Evolutionary conservation across 2,888 invertebrate species (phyloP), one percentile per base, ranked within the genome.

Genomic region (Priocnemis perturbator): DNA sequence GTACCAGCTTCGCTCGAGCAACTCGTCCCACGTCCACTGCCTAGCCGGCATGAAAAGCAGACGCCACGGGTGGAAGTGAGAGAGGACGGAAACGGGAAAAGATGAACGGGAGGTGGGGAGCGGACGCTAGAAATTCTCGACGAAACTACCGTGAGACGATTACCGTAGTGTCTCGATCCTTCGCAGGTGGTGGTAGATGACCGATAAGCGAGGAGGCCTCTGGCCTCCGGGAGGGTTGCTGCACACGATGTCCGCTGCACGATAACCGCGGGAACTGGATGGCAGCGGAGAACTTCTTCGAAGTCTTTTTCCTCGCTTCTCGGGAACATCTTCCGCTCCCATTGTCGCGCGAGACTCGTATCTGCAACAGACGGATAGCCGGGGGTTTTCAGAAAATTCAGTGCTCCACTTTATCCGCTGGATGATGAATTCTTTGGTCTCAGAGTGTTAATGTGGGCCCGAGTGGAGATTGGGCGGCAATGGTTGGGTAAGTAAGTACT

Each of bases 131-230:
- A 37, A 37, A 11, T 37, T 37, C 14, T 37, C 37, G 58, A 45
- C n/a, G 45, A 76, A 69, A 76, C 72, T 76, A 76, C 72, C 78
- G 80, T 78, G 74, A 78, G 80, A 79, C 79, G 71, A 76, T 76
- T 72, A 76, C 71, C 57, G 65, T 37, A n/a, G 21, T 71, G 64
- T 69, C 78, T 69, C 68, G 74, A 81, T 78, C 67, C 64, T 69
- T 71, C 67, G 67, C 80, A 80, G 80, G 81, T 79, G 77, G 65
- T 77, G 70, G 47, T 62, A 76, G 76, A 78, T 79, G 50, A 21
- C 15, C 65, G 81, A 80, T 78, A 79, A 74, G 61, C n/a, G 21
- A 26, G 37, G 56, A 60, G 48, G 66, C 60, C 67, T 69, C 65
- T 37, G 61, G 73, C 65, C 73, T 73, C 73, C 67, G 69, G 73